Base-by-base conservation (phyloP, 2,113 vertebrate species). In the Pygoscelis antarcticus region DNA sequence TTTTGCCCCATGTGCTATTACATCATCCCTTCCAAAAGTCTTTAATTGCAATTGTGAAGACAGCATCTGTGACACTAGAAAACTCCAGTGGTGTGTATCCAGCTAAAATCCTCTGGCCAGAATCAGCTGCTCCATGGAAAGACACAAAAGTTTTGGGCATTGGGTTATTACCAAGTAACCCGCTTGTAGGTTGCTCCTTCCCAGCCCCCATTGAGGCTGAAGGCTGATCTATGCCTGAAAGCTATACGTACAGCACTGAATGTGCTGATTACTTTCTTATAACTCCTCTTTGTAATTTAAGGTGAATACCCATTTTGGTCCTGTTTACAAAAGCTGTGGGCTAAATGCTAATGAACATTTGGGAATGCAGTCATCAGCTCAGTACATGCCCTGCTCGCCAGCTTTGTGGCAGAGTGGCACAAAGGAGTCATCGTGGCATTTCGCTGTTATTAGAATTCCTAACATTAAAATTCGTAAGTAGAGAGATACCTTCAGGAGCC, bases 321-420 rank as follows among this genome's bases (percentile, higher is more conserved):
- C 32, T 77, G 20, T 30, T 87, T 68, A 78, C 42, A 68, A 18
- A 83, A 68, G 20, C 26, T 58, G 19, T 55, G 51, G 32, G 18
- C 51, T 71, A 71, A 68, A 49, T 49, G 16, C 22, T 83, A 81
- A 42, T 9, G n/a, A 70, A 38, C 8, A 62, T 40, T 58, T 66
- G 38, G 38, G 44, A 78, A 62, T 55, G 26, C 46, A 77, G 29
- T 69, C 16, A 42, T 57, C 58, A 74, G 42, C 29, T 77, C 12
- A 11, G 27, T 15, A 52, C 1, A 0, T 38, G 32, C 22, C 34
- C 25, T 77, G 46, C 51, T 80, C 1, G 0, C 29, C n/a, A 75
- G 64, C 29, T 93, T 76, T 64, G 69, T 90, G 36, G 34, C 44
- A 32, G 16, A 64, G 32, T 47, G 58, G 11, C 62, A 90, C 36